Base-by-base conservation (phyloP, 2,797 vertebrate genomes). In the Cygnus olor region DNA sequence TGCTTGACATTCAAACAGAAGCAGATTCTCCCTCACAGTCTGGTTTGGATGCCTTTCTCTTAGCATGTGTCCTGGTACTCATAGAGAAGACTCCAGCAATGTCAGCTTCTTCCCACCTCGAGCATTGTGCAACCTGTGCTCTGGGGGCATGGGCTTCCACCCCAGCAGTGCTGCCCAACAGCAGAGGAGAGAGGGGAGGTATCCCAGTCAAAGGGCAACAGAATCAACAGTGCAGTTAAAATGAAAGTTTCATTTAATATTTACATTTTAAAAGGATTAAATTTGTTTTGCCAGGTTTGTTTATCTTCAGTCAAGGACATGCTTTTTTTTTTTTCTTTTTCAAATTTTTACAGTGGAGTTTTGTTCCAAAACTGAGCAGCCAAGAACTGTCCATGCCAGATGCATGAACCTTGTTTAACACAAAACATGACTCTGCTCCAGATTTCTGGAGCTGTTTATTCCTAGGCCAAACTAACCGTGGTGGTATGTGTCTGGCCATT, bases 251-350 rank as follows among this genome's bases (percentile, higher is more conserved):
- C 88, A 87, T 90, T 92, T 96, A 95, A 92, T 96, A 93, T 95
- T 97, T 96, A 96, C 95, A 95, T 94, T 93, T 89, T 94, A 14
- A 91, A 94, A 38, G 61, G 68, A 90, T 87, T 90, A 61, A 92
- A 61, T 91, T 96, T 94, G 58, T 32, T 95, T 95, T 87, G 27
- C 32, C 3, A 14, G 14, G 74, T 92, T 85, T 93, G 87, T 77
- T 97, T 78, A 92, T 80, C 92, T 80, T 77, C 61, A 89, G 64
- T 54, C 94, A 97, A 97, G 94, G 93, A 85, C 80, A 14, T 4
- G 40, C 36, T 36, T 36, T 36, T 36, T 36, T 38, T 38, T 38
- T 38, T 8, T 44, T 54, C 92, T 89, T 83, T 30, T 60, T 14
- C 47, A 49, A 3, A 47, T 88, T 95, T 94, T 97, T 95, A 97